Evolutionary conservation across 2,113 vertebrate species (phyloP).

Genomic region (Falco punctatus): DNA sequence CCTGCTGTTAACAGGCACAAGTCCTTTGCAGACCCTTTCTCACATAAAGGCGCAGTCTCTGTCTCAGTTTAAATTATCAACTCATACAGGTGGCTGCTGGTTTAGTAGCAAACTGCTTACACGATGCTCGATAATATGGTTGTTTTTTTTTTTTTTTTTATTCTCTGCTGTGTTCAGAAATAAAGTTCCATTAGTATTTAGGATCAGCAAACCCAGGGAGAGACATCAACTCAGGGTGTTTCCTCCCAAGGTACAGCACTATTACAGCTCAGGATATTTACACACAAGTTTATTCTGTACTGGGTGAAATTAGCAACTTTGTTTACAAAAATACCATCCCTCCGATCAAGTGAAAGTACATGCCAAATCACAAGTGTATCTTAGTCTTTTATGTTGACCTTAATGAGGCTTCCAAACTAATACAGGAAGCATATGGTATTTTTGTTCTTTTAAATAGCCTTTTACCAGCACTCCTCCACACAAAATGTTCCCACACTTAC

Average conservation of each 20-base stretch:
- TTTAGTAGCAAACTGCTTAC: not conserved
- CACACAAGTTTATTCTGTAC: slow-evolving; percentile 66
- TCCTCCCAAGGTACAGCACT: slow-evolving; percentile 53
- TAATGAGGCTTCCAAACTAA: slow-evolving; percentile 78
- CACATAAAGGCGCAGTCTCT: not conserved
- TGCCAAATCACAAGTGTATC: slow-evolving; percentile 70
- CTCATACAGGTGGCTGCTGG: not conserved
- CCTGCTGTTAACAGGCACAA: not conserved
- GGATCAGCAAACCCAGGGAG: slow-evolving; percentile 45
- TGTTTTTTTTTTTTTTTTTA: not conserved
- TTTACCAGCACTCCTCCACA: slow-evolving; percentile 71
- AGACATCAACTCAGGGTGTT: slow-evolving; percentile 11
- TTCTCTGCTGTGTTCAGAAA: not conserved
- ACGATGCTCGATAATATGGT: not conserved
- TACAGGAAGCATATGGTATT: slow-evolving; percentile 76
- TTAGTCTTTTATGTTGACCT: slow-evolving; percentile 73
- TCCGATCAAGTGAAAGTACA: slow-evolving; percentile 70
- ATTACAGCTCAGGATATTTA: slow-evolving; percentile 65
- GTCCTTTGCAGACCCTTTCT: not conserved
- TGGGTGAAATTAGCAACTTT: slow-evolving; percentile 71
- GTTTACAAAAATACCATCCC: slow-evolving; percentile 71
- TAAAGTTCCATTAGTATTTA: slow-evolving; percentile 1
- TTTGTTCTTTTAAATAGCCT: slow-evolving; percentile 76
- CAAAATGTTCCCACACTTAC: slow-evolving; percentile 69
- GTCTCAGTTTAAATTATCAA: not conserved